phyloP scores from a whole-genome alignment of 1,140 invertebrate species.

The Manduca sexta region DNA sequence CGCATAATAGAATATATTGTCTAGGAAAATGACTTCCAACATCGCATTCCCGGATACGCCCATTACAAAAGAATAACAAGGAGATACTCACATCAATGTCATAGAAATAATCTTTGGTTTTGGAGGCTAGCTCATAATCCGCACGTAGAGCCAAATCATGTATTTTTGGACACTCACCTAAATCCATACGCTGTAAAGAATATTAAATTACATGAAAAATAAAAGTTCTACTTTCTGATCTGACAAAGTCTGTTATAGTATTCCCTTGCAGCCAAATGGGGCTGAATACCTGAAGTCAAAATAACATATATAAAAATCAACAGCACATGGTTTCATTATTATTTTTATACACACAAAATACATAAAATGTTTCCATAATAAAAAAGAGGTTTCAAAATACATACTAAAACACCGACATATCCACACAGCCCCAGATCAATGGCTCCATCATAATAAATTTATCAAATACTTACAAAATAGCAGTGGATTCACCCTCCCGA shows the following conservation, averaged over 20 bases:
- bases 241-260: not conserved
- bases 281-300: not conserved
- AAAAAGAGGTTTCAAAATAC: conserved; percentile 47
- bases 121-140: conserved; percentile 95
- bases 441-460: conserved; percentile 39
- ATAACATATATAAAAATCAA: not conserved
- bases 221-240: conserved; percentile 8
- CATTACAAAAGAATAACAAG: not conserved
- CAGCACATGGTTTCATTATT: not conserved
- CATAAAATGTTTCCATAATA: not conserved
- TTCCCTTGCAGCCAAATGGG: not conserved
- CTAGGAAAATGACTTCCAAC: too few relatives aligned
- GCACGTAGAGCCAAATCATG: conserved; percentile 98
- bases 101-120: conserved; percentile 95
- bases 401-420: conserved; percentile 65
- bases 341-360: too few relatives aligned
- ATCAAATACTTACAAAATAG: conserved; percentile 62
- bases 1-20: too few relatives aligned
- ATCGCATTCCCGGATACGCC: too few relatives aligned
- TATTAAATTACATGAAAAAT: conserved; percentile 34
- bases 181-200: conserved; percentile 91
- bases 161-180: conserved; percentile 98
- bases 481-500: conserved; percentile 43
- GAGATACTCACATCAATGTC: conserved; percentile 94
- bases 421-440: conserved; percentile 42